Conservation (phyloP, 1,140 invertebrate genomes). For the Diachasma alloeum region DNA sequence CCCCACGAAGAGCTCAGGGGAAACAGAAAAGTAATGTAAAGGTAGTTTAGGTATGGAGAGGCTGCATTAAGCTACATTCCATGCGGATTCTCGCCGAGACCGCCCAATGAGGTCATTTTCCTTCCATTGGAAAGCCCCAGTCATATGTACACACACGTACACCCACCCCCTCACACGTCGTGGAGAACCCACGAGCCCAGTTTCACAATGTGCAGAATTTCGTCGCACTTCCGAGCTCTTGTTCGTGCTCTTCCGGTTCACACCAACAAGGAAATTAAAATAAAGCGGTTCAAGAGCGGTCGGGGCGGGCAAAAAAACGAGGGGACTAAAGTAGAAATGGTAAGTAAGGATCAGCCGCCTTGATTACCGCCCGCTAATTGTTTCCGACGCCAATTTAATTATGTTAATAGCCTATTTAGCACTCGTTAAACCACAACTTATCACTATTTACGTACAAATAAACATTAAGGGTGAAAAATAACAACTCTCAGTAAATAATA, state of each 20-base stretch:
- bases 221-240: not conserved
- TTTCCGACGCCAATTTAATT: slow-evolving; percentile 4
- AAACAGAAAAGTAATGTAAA: not conserved
- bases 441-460: not conserved
- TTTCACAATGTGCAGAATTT: slow-evolving; percentile 20
- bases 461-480: not conserved
- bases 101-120: slow-evolving; percentile 22
- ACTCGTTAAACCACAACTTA: not conserved
- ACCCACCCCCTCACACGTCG: not conserved
- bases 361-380: slow-evolving; percentile 24
- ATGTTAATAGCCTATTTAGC: not conserved
- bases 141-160: not conserved
- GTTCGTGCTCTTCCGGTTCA: not conserved
- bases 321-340: not conserved
- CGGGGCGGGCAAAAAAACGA: not conserved
- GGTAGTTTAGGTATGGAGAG: not conserved
- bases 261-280: not conserved
- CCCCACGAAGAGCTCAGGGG: not conserved
- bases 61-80: slow-evolving; percentile 18
- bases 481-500: not conserved
- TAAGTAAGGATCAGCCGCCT: slow-evolving; percentile 11
- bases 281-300: not conserved
- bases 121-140: slow-evolving; percentile 3
- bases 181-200: not conserved
- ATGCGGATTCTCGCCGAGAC: not conserved